Evolutionary conservation across 92 coral and sea anemone species (phyloP).

Genomic region (Palythoa grandis): DNA sequence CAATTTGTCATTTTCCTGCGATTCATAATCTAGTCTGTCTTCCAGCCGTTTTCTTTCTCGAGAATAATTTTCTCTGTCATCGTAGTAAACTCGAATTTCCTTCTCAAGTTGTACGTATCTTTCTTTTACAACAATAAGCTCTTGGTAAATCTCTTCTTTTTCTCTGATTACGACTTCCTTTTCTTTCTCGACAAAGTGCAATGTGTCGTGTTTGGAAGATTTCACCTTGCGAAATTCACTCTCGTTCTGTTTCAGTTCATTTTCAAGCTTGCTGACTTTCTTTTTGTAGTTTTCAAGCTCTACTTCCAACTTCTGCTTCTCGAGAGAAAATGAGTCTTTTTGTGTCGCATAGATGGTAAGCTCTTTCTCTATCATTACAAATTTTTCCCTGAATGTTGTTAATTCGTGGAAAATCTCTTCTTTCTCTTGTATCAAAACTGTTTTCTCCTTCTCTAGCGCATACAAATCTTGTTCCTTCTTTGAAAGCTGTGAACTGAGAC

Average conservation of each 20-base stretch:
- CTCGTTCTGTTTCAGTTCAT: conserved; percentile 4
- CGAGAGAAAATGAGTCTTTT: conserved; percentile 55
- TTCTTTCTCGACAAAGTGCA: conserved; percentile 35
- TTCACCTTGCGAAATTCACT: conserved; percentile 17
- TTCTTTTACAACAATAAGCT: conserved; percentile 66
- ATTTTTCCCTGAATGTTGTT: conserved; percentile 63
- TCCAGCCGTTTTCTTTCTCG: conserved; percentile 33
- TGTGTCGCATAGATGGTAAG: conserved; percentile 54
- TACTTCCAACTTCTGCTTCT: conserved; percentile 60
- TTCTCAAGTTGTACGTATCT: conserved; percentile 61
- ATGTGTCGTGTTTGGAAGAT: conserved; percentile 27
- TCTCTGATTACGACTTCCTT: conserved; percentile 37
- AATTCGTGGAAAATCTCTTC: conserved; percentile 67
- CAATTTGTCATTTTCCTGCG: conserved; percentile 39
- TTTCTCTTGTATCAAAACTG: conserved; percentile 52
- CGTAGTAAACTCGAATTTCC: conserved; percentile 44
- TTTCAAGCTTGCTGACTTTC: conserved; percentile 46
- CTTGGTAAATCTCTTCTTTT: conserved; percentile 66
- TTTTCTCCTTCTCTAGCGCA: conserved; percentile 63
- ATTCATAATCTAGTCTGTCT: background rate
- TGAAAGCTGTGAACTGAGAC: conserved; percentile 55
- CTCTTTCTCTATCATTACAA: conserved; percentile 59
- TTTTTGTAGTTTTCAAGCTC: conserved; percentile 61
- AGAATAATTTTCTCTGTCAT: conserved; percentile 35
- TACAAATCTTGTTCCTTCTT: conserved; percentile 53